These are phyloP conservation scores for Lithobates sylvaticus DNA, from an alignment of 2,797 vertebrate species.

Conservation along the genomic window DNA sequence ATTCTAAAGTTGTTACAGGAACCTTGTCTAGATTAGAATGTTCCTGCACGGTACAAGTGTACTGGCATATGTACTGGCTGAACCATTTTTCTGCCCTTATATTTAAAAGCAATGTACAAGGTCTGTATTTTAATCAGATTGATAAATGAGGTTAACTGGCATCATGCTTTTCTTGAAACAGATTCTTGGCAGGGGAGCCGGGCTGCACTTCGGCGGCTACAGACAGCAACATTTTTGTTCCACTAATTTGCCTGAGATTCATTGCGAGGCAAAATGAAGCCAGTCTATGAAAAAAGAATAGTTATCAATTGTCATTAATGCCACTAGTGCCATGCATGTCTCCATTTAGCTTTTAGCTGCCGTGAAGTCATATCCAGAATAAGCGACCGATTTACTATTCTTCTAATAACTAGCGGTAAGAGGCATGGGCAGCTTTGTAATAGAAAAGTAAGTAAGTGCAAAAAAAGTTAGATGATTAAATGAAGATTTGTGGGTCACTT, in stretches of 20 bases:
- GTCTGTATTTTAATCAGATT: slow-evolving; percentile 35
- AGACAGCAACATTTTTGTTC: slow-evolving; percentile 24
- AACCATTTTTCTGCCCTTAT: slow-evolving; percentile 37
- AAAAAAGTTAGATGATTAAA: too few species aligned
- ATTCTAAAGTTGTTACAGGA: slow-evolving; percentile 36
- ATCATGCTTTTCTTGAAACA: slow-evolving; percentile 36
- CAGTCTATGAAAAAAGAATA: not conserved
- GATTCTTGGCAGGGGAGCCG: slow-evolving; percentile 23
- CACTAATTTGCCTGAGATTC: slow-evolving; percentile 17
- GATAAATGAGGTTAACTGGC: slow-evolving; percentile 44
- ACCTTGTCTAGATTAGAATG: slow-evolving; percentile 38
- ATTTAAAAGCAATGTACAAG: slow-evolving; percentile 34
- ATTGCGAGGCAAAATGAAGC: slow-evolving; percentile 18
- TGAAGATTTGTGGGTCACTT: not conserved
- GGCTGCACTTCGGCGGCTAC: slow-evolving; percentile 10
- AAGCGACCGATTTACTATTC: too few species aligned
- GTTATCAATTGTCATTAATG: slow-evolving; percentile 13
- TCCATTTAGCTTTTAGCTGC: not conserved
- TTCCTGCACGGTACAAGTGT: slow-evolving; percentile 7
- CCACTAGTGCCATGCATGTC: not conserved
- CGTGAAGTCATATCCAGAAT: not conserved
- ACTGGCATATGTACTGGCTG: slow-evolving; percentile 33
- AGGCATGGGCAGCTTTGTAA: too few species aligned
- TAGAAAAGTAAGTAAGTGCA: too few species aligned
- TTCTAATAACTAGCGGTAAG: too few species aligned